Percentiles rank a stretch among this genome's conserved stretches.
These are phyloP conservation scores for Sprattus sprattus DNA, from an alignment of 2,113 vertebrate species.

Conservation along the genomic window DNA sequence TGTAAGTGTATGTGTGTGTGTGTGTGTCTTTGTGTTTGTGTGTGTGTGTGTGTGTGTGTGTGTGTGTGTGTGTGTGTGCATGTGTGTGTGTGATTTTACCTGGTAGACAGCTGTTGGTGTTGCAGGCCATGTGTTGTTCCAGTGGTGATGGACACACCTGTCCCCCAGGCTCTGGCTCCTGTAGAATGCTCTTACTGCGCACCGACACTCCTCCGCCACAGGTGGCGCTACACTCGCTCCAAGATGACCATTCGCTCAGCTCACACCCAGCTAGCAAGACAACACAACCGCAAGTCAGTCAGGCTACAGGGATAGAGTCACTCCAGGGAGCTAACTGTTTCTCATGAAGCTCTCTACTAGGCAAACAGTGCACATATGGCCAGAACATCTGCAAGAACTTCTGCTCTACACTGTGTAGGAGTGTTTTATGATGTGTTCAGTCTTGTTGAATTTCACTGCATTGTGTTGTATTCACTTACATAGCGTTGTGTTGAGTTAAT, in stretches of 20 bases:
- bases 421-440: too few relatives aligned
- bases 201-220: slow-evolving; percentile 70
- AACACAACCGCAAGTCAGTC: neutral
- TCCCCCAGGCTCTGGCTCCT: slow-evolving; percentile 60
- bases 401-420: neutral
- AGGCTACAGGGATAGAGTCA: neutral
- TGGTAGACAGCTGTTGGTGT: slow-evolving; percentile 73
- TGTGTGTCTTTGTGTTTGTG: slow-evolving; percentile 10
- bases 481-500: neutral
- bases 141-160: slow-evolving; percentile 59
- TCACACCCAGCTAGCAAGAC: slow-evolving; percentile 64
- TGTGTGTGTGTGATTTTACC: slow-evolving; percentile 61
- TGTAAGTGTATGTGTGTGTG: slow-evolving; percentile 24
- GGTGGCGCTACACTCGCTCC: slow-evolving; percentile 76
- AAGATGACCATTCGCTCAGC: slow-evolving; percentile 75
- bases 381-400: neutral
- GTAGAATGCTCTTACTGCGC: slow-evolving; percentile 66
- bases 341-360: neutral
- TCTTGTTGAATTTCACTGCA: too few relatives aligned
- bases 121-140: slow-evolving; percentile 73
- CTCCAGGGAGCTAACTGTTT: neutral
- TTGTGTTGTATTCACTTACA: neutral
- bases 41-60: slow-evolving; percentile 22
- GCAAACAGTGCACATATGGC: neutral
- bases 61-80: slow-evolving; percentile 26